Evolutionary conservation across 2,797 vertebrate genomes (phyloP), one percentile per base, ranked within the genome.

Genomic region (Allochrocebus solatus): DNA sequence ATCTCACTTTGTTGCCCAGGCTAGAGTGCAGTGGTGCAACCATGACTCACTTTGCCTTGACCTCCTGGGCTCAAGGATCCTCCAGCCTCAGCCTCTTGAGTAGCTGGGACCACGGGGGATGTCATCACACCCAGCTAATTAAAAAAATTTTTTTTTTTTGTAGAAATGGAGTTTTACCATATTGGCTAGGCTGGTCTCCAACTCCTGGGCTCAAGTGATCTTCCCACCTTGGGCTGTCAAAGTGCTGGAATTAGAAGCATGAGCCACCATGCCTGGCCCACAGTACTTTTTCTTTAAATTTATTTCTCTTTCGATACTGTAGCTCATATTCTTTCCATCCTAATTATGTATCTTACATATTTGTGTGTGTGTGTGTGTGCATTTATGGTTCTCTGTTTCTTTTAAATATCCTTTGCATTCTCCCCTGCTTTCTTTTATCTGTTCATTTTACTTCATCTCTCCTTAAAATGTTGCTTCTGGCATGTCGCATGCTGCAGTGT

Each of bases 381-480:
- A 33, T 94, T 89, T 83, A 79, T 64, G 24, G 19, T 81, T 36
- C 61, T 86, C 59, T 70, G 67, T 96, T 94, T 96, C 78, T 92
- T 89, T 92, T 88, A 46, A 72, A 94, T 92, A 94, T 87, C 80
- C 76, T 95, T 76, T 95, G 53, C 55, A 72, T 79, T 59, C 64
- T 57, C 16, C 8, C 50, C 41, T 76, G 5, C 41, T 87, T 88
- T 33, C 64, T 92, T 93, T 80, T 81, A 26, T 91, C 86, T 96
- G 81, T 96, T 94, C 78, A 33, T 91, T 75, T 93, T 81, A n/a
- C 26, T 89, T 70, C 30, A 70, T 95, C 33, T 89, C 57, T 86
- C 64, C 76, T 84, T 26, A 74, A 95, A 92, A 76, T 94, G 91
- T 95, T 97, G 79, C 26, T 97, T 97, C 97, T 97, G 97, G 97